These are phyloP conservation scores for Entosphenus tridentatus DNA, from an alignment of 2,113 vertebrate species.

Conservation along the genomic window DNA sequence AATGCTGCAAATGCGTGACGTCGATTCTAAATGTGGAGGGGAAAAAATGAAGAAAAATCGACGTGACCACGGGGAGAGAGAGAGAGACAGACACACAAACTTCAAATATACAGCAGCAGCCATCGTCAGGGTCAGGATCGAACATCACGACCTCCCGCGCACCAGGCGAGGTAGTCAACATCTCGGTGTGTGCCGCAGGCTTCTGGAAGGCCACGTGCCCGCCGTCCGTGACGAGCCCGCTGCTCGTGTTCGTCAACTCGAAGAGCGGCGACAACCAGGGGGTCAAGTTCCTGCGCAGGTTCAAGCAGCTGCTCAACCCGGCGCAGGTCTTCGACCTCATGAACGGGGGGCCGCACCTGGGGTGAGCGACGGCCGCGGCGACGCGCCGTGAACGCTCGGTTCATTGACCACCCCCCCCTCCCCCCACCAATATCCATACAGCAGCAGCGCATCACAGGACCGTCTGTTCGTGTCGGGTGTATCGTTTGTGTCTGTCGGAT, in stretches of 20 bases:
- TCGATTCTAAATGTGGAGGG: no score
- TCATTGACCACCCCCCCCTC: no score
- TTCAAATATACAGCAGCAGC: background rate
- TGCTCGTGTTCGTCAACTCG: slow-evolving; percentile 87
- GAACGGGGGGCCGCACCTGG: slow-evolving; percentile 90
- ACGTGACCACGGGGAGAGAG: background rate
- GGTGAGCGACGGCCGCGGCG: slow-evolving; percentile 26
- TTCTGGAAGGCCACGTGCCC: slow-evolving; percentile 96
- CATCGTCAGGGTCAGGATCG: no score
- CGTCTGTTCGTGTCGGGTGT: no score
- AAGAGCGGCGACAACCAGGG: slow-evolving; percentile 96
- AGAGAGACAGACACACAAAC: background rate
- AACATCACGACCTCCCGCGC: no score
- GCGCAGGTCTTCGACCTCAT: slow-evolving; percentile 95
- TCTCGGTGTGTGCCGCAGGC: slow-evolving; percentile 21
- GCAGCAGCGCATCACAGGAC: no score
- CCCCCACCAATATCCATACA: no score
- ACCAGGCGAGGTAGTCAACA: no score
- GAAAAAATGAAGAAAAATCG: background rate
- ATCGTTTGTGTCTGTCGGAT: no score
- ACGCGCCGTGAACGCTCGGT: no score
- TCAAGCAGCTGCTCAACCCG: slow-evolving; percentile 87
- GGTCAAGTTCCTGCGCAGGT: slow-evolving; percentile 74
- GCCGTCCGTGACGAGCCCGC: slow-evolving; percentile 67
- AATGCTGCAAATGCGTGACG: no score